Evolutionary conservation across 1,140 invertebrate species (phyloP), one percentile per base, ranked within the genome.

Genomic region (Halictus rubicundus): DNA sequence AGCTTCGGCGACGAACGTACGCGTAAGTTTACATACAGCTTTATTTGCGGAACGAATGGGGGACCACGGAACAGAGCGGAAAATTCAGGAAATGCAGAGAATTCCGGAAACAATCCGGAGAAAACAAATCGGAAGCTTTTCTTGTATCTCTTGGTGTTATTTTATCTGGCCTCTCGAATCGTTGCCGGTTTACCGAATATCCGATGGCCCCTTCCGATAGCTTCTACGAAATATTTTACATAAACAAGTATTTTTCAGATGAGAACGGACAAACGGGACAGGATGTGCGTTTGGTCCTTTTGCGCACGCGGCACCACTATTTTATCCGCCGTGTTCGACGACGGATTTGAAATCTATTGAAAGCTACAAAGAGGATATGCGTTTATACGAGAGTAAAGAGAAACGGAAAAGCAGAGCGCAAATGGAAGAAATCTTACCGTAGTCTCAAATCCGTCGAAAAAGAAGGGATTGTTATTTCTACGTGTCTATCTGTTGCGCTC

Each of bases 401-500:
- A 9, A 12, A 32, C 37, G 27, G 32, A 60, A 64, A n/a, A 64
- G n/a, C 42, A 42, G 46, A 32, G 42, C 25, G 66, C 57, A 78
- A 63, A 78, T 78, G 63, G 63, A 78, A 78, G 68, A 52, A 71
- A 63, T 63, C 75, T 78, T 63, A 32, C 54, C 65, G 16, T 61
- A 70, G 39, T 49, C 74, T 61, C 39, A 78, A 70, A 78, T 78
- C 75, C 68, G 70, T 37, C 42, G 59, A 39, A 42, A 37, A 23
- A n/a, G 42, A 39, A n/a, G 37, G 75, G 59, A 61, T 61, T 78
- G 75, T 78, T 78, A 52, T 71, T 78, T 71, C 68, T 63, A 25
- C 32, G 68, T 63, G 42, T 71, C 68, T 78, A 78, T 78, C 57
- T 78, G 75, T 71, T 78, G 75, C 59, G 19, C 60, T n/a, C 42